Base-by-base conservation (phyloP, 2,797 vertebrate genomes). In the Gymnocypris eckloni region DNA sequence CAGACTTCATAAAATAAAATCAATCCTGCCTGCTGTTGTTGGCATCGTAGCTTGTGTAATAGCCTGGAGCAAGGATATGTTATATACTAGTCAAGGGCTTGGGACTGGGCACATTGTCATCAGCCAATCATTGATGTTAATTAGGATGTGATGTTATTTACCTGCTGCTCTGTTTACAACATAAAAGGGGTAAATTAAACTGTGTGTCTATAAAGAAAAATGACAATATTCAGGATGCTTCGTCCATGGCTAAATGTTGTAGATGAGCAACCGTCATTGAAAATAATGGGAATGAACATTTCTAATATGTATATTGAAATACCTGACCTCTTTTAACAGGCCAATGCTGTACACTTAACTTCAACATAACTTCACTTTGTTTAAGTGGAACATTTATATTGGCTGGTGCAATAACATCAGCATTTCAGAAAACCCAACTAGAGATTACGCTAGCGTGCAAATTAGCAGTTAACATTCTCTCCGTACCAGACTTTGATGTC, bases 401-500 rank as follows among this genome's bases (percentile, higher is more conserved):
- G 28, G 52, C 83, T 61, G 12, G 45, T 85, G 50, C 37, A 84
- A 75, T 28, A 61, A 28, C 70, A 61, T 83, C 33, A 83, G 18
- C 2, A 52, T 79, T 16, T 84, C n/a, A 56, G 48, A 13, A 22
- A 37, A 61, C 48, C 48, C 67, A 67, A 45, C 59, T 39, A 15
- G 7, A 79, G 50, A 52, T 33, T 20, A 45, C 4, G 13, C 37
- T 54, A 52, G 28, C 9, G 3, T 52, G 61, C 33, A 54, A 79
- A 85, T 84, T 69, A 79, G 37, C 37, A 8, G 64, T 48, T 84
- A 79, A 80, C 22, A 12, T 71, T 79, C 37, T 33, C 87, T 82
- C 86, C 82, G 78, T 87, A 86, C 78, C 89, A 86, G 81, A 88
- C 94, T 95, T 95, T 95, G 93, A 95, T 95, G 94, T 95, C 92